Evolutionary conservation across 2,113 vertebrate species (phyloP).

Genomic region (Crypturellus undulatus): DNA sequence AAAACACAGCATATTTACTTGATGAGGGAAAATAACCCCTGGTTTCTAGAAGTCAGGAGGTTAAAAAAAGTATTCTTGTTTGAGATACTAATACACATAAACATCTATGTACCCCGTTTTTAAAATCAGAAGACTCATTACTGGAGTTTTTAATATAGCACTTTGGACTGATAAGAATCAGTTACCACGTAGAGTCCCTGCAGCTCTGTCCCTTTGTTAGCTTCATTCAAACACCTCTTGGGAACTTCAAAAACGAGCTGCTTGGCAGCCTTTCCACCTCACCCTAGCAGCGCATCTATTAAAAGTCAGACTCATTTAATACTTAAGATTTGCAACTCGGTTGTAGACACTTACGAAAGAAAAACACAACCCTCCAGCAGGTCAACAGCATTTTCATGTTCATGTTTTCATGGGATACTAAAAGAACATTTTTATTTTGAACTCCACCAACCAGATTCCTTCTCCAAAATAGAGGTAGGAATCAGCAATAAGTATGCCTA

Average conservation of each 20-base stretch:
- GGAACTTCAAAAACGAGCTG: neutral
- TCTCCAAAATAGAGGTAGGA: neutral
- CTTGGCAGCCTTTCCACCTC: neutral
- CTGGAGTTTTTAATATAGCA: neutral
- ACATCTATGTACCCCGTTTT: neutral
- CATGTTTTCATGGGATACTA: neutral
- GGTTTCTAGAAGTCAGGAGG: neutral
- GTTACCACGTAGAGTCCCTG: neutral
- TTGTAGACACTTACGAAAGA: neutral
- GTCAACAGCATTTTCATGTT: neutral
- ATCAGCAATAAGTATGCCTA: neutral
- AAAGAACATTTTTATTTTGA: neutral
- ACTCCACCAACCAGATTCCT: neutral
- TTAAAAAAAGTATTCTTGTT: neutral
- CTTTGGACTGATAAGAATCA: neutral
- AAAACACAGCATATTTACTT: neutral
- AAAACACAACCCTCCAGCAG: neutral
- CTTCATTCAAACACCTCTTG: neutral
- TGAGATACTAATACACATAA: neutral
- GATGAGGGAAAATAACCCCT: neutral
- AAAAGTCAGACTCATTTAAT: neutral
- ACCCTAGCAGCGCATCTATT: neutral
- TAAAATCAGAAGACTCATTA: neutral
- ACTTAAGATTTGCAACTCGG: neutral
- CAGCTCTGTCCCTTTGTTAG: rapidly evolving